These are phyloP conservation scores for Caranx ignobilis DNA, from an alignment of 2,113 vertebrate genomes.

Conservation along the genomic window DNA sequence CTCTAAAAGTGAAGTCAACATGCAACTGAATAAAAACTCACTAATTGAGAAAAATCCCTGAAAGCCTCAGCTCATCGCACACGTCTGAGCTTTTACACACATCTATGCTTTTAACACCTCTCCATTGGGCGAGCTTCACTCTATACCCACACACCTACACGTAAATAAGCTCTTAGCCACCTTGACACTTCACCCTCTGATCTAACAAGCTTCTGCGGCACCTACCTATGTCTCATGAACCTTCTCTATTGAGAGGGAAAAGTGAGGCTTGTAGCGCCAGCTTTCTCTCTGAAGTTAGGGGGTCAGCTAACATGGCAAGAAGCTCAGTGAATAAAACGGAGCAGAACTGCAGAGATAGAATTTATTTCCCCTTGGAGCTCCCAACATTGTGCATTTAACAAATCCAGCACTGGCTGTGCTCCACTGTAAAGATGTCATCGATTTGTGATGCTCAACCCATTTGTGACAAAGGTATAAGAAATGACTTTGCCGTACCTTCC, in stretches of 20 bases:
- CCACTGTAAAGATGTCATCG: conserved; percentile 7
- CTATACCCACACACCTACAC: conserved; percentile 30
- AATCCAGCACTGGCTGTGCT: background rate
- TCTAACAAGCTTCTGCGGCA: conserved; percentile 17
- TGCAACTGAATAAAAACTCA: conserved; percentile 14
- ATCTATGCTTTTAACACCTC: conserved; percentile 44
- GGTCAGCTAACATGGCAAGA: background rate
- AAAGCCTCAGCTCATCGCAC: conserved; percentile 23
- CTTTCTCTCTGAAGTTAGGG: background rate
- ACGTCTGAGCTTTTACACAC: background rate
- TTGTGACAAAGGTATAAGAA: conserved; percentile 19
- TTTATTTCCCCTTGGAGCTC: background rate
- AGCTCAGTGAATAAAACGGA: background rate
- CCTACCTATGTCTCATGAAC: conserved; percentile 12
- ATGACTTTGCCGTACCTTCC: conserved; percentile 10
- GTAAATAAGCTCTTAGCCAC: conserved; percentile 22
- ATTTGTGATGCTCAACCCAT: conserved; percentile 12
- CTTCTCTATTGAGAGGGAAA: background rate
- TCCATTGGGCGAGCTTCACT: background rate
- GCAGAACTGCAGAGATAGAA: background rate
- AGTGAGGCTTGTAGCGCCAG: background rate
- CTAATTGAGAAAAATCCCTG: conserved; percentile 14
- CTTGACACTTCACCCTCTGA: conserved; percentile 19
- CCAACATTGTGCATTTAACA: background rate
- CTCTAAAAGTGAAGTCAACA: conserved; percentile 10